phyloP scores from a whole-genome alignment of 2,113 vertebrate genomes.

The Arenaria interpres region DNA sequence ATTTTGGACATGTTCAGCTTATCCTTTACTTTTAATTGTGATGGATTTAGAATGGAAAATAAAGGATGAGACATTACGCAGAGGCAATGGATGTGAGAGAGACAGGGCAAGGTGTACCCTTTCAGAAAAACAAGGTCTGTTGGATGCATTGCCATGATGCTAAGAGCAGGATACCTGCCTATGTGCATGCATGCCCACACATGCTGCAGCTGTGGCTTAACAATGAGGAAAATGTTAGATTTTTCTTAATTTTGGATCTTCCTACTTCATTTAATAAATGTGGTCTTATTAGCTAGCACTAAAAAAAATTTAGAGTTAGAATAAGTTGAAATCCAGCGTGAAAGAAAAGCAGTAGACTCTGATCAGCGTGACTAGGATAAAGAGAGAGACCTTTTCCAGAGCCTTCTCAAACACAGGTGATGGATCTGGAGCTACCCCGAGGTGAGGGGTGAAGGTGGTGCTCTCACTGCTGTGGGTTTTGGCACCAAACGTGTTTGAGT shows the following conservation, averaged over 20 bases:
- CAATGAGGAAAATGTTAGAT: fast-evolving
- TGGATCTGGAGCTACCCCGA: neutral
- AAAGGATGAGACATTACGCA: neutral
- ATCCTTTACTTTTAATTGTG: neutral
- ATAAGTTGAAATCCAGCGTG: neutral
- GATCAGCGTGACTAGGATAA: neutral
- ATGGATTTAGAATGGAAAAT: neutral
- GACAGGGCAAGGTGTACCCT: neutral
- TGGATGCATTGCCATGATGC: neutral
- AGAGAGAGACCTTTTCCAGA: neutral
- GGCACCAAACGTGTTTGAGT: neutral
- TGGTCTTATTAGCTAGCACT: neutral
- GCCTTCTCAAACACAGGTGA: neutral
- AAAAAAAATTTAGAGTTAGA: neutral
- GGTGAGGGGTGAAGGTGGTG: neutral
- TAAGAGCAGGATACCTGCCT: neutral
- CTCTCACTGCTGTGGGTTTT: neutral
- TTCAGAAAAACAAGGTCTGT: neutral
- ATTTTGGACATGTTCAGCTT: neutral
- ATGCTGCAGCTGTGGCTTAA: neutral
- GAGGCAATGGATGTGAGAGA: neutral
- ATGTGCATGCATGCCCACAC: fast-evolving
- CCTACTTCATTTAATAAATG: neutral
- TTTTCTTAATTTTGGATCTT: neutral
- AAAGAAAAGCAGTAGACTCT: neutral